Conservation (phyloP, 2,113 vertebrate genomes). For the Procavia capensis region DNA sequence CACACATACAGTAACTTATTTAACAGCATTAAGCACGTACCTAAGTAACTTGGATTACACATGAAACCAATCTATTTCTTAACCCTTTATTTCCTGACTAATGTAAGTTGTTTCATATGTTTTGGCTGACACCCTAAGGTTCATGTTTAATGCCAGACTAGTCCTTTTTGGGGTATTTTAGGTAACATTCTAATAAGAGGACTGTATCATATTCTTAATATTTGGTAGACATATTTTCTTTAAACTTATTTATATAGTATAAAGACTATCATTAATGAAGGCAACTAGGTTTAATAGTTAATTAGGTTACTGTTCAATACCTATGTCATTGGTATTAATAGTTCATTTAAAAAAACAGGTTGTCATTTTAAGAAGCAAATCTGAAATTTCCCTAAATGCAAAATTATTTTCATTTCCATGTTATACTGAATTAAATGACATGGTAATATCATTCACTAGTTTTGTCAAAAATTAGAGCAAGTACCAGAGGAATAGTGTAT, state of each 20-base stretch:
- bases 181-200: background rate
- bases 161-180: slow-evolving; percentile 27
- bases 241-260: slow-evolving; percentile 28
- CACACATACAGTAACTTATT: slow-evolving; percentile 67
- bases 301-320: slow-evolving; percentile 19
- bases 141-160: slow-evolving; percentile 42
- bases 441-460: slow-evolving; percentile 6
- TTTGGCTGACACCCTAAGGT: background rate
- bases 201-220: slow-evolving; percentile 35
- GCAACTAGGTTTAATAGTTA: slow-evolving; percentile 8
- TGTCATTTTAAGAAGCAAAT: slow-evolving; percentile 46
- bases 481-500: background rate
- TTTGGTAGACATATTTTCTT: slow-evolving; percentile 28
- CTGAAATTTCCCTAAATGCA: slow-evolving; percentile 54
- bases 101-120: slow-evolving; percentile 19
- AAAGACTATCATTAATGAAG: slow-evolving; percentile 41
- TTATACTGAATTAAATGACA: slow-evolving; percentile 13
- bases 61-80: background rate
- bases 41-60: background rate
- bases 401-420: slow-evolving; percentile 54
- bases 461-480: slow-evolving; percentile 2
- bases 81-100: slow-evolving; percentile 16
- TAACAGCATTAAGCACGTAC: slow-evolving; percentile 37
- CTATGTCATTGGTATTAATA: slow-evolving; percentile 32
- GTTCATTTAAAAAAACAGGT: background rate